Evolutionary conservation across 2,888 invertebrate species (phyloP), one percentile per base, ranked within the genome.

Genomic region (Apamea sordens): DNA sequence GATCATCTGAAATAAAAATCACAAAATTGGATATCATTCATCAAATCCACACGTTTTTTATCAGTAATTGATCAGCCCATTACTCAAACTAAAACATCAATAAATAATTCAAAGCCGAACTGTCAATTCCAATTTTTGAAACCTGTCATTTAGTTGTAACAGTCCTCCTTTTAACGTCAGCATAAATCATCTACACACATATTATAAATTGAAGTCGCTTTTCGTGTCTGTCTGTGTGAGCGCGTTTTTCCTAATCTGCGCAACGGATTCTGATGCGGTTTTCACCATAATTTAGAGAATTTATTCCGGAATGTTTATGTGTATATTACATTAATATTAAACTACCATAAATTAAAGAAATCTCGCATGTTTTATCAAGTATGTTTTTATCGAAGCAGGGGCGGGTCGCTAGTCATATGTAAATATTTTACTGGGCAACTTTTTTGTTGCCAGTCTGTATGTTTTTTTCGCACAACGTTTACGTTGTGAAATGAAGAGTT

Each of bases 401-500:
- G 18, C 18, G 18, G 32, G 18, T 63, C 3, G n/a, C 5, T 59
- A 61, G 2, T 61, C 61, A 59, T n/a, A 59, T 11, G 53, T 21
- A 21, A 21, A 21, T 21, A 75, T 32, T 70, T 72, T 44, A 59
- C 21, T 5, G 21, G 24, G 81, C 77, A 72, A 79, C 76, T 77
- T 88, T 86, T 76, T 61, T 36, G 44, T 74, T 53, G 79, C 8
- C 15, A 7, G 73, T n/a, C 41, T 67, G 65, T n/a, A 11, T 32
- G 11, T 61, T 44, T 75, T 79, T 75, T 84, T 70, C 56, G 61
- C 10, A 61, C 65, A 75, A 1, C 18, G 71, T 73, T 80, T 73
- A 75, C 0, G 21, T 87, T 87, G 44, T 41, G 84, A 59, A 85
- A 88, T 61, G 15, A 67, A 53, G 44, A 28, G 59, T 68, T 78